Evolutionary conservation across 2,113 vertebrate genomes (phyloP), one percentile per base, ranked within the genome.

Genomic region (Pelodiscus sinensis): DNA sequence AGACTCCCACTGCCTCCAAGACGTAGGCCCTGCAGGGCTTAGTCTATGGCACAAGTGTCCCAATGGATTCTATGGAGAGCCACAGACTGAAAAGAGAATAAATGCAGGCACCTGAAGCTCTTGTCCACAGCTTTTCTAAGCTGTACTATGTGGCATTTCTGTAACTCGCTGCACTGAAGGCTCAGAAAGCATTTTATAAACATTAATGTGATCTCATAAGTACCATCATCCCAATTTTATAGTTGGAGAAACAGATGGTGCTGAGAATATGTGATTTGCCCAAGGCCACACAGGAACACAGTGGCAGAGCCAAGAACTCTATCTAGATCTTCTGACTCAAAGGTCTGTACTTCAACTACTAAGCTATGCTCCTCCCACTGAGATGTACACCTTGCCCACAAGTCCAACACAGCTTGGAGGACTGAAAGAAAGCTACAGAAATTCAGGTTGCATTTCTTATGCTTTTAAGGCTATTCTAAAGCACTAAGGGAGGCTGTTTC

Each of bases 51-150:
- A 50, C 9, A 35, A 77, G 19, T 22, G 73, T 31, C 21, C 1
- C 13, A 31, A 25, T 9, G n/a, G 13, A 3, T 0, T 2, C 21
- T 14, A 11, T 68, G 35, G 27, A n/a, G 57, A 44, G 29, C 7
- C 38, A 60, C 1, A 0, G 6, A 22, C 51, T 2, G 0, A 0
- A 1, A 51, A 54, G 71, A 81, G 19, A 16, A 57, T 38, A 13
- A 54, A 6, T 10, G 60, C 22, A 31, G 29, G 2, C 0, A 0
- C 85, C 38, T 3, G 65, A 54, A 60, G 13, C 9, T 27, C 21
- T 65, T 38, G 79, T 88, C 88, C 44, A 87, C 7, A 0, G 65
- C 12, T 60, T 51, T 16, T 79, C 78, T 44, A n/a, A 9, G 0
- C 1, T 90, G 80, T 3, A 82, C 9, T 0, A 0, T 18, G 35